phyloP scores from a whole-genome alignment of 2,797 vertebrate genomes.

The Phrynocephalus vlangalii region DNA sequence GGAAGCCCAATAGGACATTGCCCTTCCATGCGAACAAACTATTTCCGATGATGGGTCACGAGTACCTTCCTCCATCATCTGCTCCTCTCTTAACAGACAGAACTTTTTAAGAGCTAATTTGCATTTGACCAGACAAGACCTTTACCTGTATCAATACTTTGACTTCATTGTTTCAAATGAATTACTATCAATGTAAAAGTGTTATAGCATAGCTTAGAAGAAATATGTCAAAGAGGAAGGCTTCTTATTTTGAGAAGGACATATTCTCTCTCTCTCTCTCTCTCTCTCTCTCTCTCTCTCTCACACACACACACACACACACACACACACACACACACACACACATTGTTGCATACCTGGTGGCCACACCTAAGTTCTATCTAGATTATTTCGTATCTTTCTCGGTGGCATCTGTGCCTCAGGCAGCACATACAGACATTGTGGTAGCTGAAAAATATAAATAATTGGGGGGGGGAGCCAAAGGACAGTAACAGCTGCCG shows the following conservation, averaged over 20 bases:
- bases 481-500: too few relatives aligned
- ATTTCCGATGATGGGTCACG: slow-evolving; percentile 56
- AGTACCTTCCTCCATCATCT: slow-evolving; percentile 44
- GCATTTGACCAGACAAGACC: slow-evolving; percentile 39
- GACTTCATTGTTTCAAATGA: slow-evolving; percentile 48
- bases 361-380: too few relatives aligned
- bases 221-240: slow-evolving; percentile 50
- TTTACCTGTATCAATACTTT: background rate
- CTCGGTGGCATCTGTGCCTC: too few relatives aligned
- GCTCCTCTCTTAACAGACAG: slow-evolving; percentile 53
- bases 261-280: too few relatives aligned
- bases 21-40: slow-evolving; percentile 54
- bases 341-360: too few relatives aligned
- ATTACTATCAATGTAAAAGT: slow-evolving; percentile 25
- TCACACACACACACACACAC: too few relatives aligned
- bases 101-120: slow-evolving; percentile 47
- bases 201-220: slow-evolving; percentile 40
- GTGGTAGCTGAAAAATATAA: too few relatives aligned
- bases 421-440: too few relatives aligned
- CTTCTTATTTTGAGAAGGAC: background rate
- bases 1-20: slow-evolving; percentile 67
- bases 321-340: too few relatives aligned
- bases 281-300: too few relatives aligned
- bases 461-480: too few relatives aligned
- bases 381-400: too few relatives aligned